phyloP scores from a whole-genome alignment of 2,888 invertebrate genomes.

The Epirrhoe alternata region DNA sequence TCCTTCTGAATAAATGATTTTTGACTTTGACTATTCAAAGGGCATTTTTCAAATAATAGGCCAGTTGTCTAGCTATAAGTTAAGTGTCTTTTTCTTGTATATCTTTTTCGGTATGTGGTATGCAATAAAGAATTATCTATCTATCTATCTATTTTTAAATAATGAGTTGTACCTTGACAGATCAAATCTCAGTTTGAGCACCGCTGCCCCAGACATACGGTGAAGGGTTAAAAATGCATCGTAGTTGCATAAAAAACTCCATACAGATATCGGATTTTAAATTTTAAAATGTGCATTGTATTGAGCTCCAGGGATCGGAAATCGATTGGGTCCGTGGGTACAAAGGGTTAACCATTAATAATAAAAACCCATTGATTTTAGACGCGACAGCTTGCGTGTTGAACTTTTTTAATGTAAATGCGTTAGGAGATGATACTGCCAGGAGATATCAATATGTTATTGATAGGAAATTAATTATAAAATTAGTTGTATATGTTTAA shows the following conservation, averaged over 20 bases:
- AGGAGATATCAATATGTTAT: conserved; percentile 31
- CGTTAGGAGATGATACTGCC: conserved; percentile 45
- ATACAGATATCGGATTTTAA: conserved; percentile 85
- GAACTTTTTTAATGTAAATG: conserved; percentile 53
- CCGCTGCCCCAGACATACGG: conserved; percentile 70
- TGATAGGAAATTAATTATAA: conserved; percentile 9
- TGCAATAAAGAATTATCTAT: no score
- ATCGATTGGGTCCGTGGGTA: conserved; percentile 80
- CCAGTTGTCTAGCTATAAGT: no score
- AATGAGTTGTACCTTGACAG: background rate
- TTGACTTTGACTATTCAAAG: no score
- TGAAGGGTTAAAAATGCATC: conserved; percentile 85
- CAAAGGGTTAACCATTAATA: conserved; percentile 83
- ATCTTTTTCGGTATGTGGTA: no score
- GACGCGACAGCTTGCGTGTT: conserved; percentile 74
- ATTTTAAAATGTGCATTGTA: conserved; percentile 85
- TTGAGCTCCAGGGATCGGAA: conserved; percentile 77
- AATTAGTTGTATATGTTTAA: conserved; percentile 3
- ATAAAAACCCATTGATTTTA: conserved; percentile 76
- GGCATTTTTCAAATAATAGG: background rate
- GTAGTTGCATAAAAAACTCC: conserved; percentile 75
- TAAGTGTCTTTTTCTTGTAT: no score
- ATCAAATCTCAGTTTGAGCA: conserved; percentile 55
- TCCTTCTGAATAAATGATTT: no score
- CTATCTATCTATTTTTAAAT: no score